A percentile compares a stretch with the other conserved stretches of the same genome.
Evolutionary conservation across 2,888 invertebrate species (phyloP).

Genomic region (Carterocephalus palaemon): DNA sequence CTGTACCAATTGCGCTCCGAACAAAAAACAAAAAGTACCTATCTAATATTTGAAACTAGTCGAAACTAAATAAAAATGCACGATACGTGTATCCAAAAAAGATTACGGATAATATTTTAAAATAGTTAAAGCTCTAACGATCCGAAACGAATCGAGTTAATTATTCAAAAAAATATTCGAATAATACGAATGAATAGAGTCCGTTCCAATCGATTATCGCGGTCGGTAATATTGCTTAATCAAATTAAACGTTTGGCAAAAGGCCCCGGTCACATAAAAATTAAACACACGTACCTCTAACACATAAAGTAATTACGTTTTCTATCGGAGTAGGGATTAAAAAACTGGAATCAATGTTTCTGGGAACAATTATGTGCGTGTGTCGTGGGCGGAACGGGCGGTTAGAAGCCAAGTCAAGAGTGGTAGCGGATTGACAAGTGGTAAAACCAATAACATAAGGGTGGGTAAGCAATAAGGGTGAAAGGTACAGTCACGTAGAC

Average conservation of each 20-base stretch:
- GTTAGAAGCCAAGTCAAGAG: constrained; percentile 9
- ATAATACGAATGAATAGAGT: constrained; percentile 37
- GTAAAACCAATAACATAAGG: no score
- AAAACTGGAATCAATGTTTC: constrained; percentile 60
- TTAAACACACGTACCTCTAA: constrained; percentile 42
- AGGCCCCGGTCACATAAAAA: constrained; percentile 30
- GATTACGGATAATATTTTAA: constrained; percentile 24
- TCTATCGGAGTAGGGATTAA: constrained; percentile 50
- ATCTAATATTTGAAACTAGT: constrained; percentile 3
- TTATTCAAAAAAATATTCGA: constrained; percentile 29
- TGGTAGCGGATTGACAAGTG: constrained; percentile 1
- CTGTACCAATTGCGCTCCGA: neutral
- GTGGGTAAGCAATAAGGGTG: no score
- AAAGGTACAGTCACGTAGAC: no score
- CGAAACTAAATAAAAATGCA: constrained; percentile 6
- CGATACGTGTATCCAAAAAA: constrained; percentile 3
- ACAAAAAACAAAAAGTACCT: constrained; percentile 7
- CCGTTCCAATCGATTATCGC: constrained; percentile 37
- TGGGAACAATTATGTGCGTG: constrained; percentile 63
- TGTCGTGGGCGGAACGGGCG: constrained; percentile 53
- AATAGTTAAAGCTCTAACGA: constrained; percentile 35
- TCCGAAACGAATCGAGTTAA: constrained; percentile 36
- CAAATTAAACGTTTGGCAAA: constrained; percentile 33
- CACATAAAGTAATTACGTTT: constrained; percentile 56
- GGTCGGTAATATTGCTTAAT: constrained; percentile 31